Evolutionary conservation across 2,797 vertebrate genomes (phyloP).

Genomic region (Danionella dracula): DNA sequence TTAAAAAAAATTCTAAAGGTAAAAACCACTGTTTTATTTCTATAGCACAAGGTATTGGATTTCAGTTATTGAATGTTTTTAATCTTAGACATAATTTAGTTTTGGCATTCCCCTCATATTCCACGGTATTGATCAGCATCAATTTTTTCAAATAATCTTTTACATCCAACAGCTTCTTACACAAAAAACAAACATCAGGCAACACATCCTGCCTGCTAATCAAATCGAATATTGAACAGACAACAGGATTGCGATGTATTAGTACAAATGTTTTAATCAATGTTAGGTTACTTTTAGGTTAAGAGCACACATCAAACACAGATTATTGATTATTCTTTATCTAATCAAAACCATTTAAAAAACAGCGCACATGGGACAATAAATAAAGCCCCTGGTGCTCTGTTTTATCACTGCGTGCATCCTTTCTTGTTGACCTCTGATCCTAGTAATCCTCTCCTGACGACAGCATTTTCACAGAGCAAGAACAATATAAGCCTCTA

Average conservation of each 20-base stretch:
- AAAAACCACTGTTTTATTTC: too few relatives aligned
- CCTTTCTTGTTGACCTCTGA: constrained; percentile 6
- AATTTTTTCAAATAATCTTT: too few relatives aligned
- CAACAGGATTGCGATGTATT: background rate
- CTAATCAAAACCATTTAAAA: background rate
- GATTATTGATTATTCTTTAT: background rate
- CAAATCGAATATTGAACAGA: background rate
- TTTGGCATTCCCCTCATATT: too few relatives aligned
- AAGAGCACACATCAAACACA: background rate
- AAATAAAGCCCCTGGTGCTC: background rate
- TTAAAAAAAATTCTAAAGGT: too few relatives aligned
- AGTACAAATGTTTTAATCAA: background rate
- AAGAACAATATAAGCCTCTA: background rate
- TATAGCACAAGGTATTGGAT: too few relatives aligned
- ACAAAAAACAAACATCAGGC: background rate
- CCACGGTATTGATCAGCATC: too few relatives aligned
- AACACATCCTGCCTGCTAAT: background rate
- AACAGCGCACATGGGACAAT: background rate
- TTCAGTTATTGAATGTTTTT: too few relatives aligned
- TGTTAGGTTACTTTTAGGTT: background rate
- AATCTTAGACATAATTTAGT: too few relatives aligned
- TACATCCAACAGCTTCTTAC: background rate
- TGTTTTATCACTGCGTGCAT: background rate
- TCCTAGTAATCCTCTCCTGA: background rate
- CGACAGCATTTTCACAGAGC: background rate